Percentiles rank a stretch among this genome's conserved stretches.
Evolutionary conservation across 2,888 invertebrate genomes (phyloP).

Genomic region (Limnephilus lunatus): DNA sequence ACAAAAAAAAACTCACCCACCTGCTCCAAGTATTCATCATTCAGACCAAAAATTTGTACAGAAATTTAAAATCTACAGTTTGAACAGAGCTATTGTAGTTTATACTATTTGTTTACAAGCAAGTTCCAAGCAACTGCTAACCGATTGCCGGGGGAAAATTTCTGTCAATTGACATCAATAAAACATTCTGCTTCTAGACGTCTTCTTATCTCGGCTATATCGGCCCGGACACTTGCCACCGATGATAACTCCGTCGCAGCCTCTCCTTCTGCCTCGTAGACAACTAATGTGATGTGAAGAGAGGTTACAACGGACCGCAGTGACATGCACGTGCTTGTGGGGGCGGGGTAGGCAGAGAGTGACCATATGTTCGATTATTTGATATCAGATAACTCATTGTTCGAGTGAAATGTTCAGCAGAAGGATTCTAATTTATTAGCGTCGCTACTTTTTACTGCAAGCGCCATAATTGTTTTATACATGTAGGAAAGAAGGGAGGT

Average conservation of each 20-base stretch:
- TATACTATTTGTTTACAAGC: conserved; percentile 49
- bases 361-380: background rate
- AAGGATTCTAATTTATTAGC: background rate
- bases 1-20: no score
- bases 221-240: background rate
- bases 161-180: conserved; percentile 64
- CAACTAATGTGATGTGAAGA: background rate
- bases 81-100: no score
- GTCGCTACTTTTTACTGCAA: no score
- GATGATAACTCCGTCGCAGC: background rate
- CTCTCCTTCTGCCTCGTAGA: background rate
- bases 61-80: no score
- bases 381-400: background rate
- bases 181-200: conserved; percentile 39
- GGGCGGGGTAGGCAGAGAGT: background rate
- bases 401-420: background rate
- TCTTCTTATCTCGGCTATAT: conserved; percentile 2
- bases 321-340: background rate
- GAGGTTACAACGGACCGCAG: background rate
- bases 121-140: conserved; percentile 15
- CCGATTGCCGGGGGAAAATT: conserved; percentile 52
- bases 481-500: no score
- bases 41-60: no score
- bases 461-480: no score
- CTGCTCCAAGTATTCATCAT: no score